Evolutionary conservation across 2,113 vertebrate genomes (phyloP).

Genomic region (Hemichromis elongatus): DNA sequence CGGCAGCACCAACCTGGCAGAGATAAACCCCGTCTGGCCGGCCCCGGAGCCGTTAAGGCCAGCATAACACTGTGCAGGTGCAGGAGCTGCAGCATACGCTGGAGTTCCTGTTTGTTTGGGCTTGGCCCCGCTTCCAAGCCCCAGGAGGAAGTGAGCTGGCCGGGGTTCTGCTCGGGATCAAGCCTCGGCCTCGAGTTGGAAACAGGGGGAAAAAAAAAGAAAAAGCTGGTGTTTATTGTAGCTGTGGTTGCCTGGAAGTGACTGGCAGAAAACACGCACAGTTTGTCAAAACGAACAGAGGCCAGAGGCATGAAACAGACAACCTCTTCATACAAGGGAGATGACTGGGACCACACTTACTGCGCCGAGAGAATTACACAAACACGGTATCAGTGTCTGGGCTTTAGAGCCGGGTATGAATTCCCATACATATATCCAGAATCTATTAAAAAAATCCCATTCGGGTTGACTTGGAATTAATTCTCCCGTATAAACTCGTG

Average conservation of each 20-base stretch:
- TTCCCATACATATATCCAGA: conserved; percentile 30
- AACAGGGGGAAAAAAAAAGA: background rate
- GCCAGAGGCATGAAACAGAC: conserved; percentile 61
- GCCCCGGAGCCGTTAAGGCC: conserved; percentile 14
- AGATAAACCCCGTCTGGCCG: background rate
- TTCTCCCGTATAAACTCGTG: conserved; percentile 31
- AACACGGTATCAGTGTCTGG: conserved; percentile 37
- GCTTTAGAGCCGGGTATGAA: conserved; percentile 24
- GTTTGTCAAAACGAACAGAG: conserved; percentile 65
- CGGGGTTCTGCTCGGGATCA: conserved; percentile 86
- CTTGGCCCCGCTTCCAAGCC: conserved; percentile 75
- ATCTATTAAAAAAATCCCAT: conserved; percentile 53
- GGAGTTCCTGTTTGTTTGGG: conserved; percentile 84
- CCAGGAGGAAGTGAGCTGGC: conserved; percentile 78
- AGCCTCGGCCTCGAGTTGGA: conserved; percentile 52
- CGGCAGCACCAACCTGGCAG: background rate
- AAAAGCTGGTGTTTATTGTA: conserved; percentile 69
- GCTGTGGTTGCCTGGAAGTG: conserved; percentile 75
- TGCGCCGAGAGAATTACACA: conserved; percentile 30
- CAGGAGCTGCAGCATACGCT: conserved; percentile 59
- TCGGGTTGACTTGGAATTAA: conserved; percentile 35
- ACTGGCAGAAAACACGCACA: conserved; percentile 61
- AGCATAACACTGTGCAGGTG: conserved; percentile 84
- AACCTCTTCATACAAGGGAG: conserved; percentile 44
- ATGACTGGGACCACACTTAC: conserved; percentile 60